Evolutionary conservation across 2,797 vertebrate genomes (phyloP).

Genomic region (Sebastiscus albofasciatus): DNA sequence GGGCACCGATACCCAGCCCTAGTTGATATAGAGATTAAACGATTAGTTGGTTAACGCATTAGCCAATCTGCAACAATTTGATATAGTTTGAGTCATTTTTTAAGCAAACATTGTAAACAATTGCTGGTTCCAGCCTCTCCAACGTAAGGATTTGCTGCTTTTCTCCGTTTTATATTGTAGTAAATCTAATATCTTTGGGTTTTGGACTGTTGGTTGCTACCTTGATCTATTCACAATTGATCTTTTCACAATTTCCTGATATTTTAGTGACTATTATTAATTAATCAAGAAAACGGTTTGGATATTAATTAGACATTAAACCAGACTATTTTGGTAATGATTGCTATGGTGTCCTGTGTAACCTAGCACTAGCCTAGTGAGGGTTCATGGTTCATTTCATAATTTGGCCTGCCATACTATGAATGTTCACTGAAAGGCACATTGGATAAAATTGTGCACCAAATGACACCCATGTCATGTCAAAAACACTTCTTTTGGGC

Average conservation of each 20-base stretch:
- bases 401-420: not conserved
- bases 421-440: not conserved
- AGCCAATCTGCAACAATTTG: not conserved
- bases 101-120: not conserved
- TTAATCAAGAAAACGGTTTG: not conserved
- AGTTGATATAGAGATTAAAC: not conserved
- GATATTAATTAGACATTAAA: not conserved
- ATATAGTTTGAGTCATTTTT: not conserved
- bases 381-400: not conserved
- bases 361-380: not conserved
- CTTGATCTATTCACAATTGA: not conserved
- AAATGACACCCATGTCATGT: constrained; percentile 1
- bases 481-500: not conserved
- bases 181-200: not conserved
- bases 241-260: not conserved
- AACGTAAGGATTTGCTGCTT: not conserved
- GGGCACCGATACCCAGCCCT: too few species aligned
- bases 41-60: not conserved
- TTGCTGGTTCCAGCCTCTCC: not conserved
- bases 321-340: not conserved
- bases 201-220: not conserved
- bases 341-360: not conserved
- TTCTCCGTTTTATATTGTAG: not conserved
- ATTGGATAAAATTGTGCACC: not conserved
- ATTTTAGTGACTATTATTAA: not conserved